Evolutionary conservation across 1,140 invertebrate genomes (phyloP).

Genomic region (Branchinecta lindahli): DNA sequence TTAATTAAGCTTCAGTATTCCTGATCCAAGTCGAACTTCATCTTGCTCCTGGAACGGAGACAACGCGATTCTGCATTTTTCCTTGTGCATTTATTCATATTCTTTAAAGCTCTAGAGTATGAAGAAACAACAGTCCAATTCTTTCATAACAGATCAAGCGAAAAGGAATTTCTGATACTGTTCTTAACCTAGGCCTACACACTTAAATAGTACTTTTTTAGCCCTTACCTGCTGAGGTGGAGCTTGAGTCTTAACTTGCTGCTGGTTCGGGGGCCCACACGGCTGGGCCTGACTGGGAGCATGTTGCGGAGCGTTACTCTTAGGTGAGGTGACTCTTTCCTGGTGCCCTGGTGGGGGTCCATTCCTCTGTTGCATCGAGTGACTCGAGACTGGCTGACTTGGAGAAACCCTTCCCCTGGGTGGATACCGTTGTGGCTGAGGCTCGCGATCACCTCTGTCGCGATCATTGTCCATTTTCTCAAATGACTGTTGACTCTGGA

Average conservation of each 20-base stretch:
- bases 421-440: neutral
- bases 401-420: slow-evolving; percentile 7
- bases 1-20: no score
- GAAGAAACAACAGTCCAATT: no score
- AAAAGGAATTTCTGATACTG: no score
- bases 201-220: no score
- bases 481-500: neutral
- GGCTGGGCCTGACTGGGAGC: slow-evolving; percentile 20
- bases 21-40: no score
- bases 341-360: neutral
- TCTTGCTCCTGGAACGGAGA: no score
- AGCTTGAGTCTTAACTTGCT: slow-evolving; percentile 20
- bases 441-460: neutral
- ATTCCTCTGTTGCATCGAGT: neutral
- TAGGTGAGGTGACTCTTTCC: slow-evolving; percentile 7
- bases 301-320: slow-evolving; percentile 12
- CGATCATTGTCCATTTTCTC: neutral
- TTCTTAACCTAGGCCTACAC: no score
- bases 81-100: no score
- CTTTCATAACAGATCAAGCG: no score
- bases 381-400: slow-evolving; percentile 3
- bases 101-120: no score
- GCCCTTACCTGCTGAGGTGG: slow-evolving; percentile 18
- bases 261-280: slow-evolving; percentile 20
- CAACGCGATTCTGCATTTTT: no score